Base-by-base conservation (phyloP, 2,888 invertebrate species). In the Nemotelus pantherinus region DNA sequence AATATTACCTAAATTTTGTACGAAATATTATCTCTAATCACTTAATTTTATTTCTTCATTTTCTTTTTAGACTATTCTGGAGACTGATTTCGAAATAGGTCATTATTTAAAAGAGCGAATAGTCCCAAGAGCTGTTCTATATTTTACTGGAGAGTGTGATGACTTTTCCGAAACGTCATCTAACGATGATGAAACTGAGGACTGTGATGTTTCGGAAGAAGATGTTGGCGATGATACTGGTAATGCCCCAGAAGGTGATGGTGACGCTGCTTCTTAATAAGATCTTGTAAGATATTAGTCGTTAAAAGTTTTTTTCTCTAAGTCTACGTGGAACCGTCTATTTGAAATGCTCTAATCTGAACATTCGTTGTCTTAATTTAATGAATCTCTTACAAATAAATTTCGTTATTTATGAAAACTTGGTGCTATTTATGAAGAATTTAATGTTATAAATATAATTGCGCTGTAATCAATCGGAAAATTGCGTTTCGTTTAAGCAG, bases 71-170 rank as follows among this genome's bases (percentile, higher is more conserved):
- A 75, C 45, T 9, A 83, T 84, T 68, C 79, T 86, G 43, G 83
- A 86, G 80, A 93, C 94, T 77, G 99, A 99, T 89, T 99, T 97
- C 88, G 99, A 99, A 89, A 93, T 99, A 86, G 99, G 99, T 2
- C 98, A 99, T 88, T 97, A 97, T 88, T 93, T 99, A 83, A 93
- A 97, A 84, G 99, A 99, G 87, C 92, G 97, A 76, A 94, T 99
- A 76, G 94, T 99, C 64, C 97, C 98, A 2, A 92, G 96, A 84
- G 98, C 99, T 72, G 94, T 98, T 48, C 91, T 99, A 50, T 98
- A 96, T 86, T 99, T 93, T 88, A 99, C 99, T 75, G 99, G 99
- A 83, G 94, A 94, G 86, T 91, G 90, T 25, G 89, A 93, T 58
- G 93, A 93, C 82, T 74, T 60, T 48, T 60, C 74, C 47, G 72